Base-by-base conservation (phyloP, 37 sponge, comb jelly and placozoan genomes). In the Diacarnus erythraeanus region DNA sequence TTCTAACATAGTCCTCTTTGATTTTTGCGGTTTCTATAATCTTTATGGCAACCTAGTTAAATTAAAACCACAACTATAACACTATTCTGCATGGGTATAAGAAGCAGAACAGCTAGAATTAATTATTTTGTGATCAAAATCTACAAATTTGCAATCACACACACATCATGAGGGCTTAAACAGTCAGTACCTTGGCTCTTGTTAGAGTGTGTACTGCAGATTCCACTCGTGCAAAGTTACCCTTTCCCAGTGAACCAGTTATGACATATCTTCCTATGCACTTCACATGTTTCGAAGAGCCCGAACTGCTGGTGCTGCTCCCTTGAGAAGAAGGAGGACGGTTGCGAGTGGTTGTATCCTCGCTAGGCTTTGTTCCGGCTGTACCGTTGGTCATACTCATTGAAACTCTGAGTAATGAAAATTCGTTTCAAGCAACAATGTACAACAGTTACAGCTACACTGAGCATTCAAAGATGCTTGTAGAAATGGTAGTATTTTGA, bases 151-250 rank as follows among this genome's bases (percentile, higher is more conserved):
- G n/a, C n/a, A n/a, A n/a, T n/a, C n/a, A n/a, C n/a, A n/a, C n/a
- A n/a, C n/a, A n/a, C n/a, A n/a, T n/a, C n/a, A n/a, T n/a, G n/a
- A n/a, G n/a, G n/a, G 27, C 66, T 74, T n/a, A n/a, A n/a, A n/a
- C n/a, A n/a, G n/a, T n/a, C n/a, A n/a, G n/a, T 60, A 98, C 98
- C 90, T 95, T 98, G 26, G 92, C 77, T 54, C 87, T 78, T 33
- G 92, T 98, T 34, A 95, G 83, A 8, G 96, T 86, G 68, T 98
- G 98, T 39, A 85, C 75, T 0, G 98, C 98, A 22, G 88, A 77
- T 71, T 95, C 98, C 18, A 98, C 98, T 30, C 98, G 69, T 9
- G 98, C 98, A 66, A 98, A 98, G 83, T 98, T 98, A 47, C 98
- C 98, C 73, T 98, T 98, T 0, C 98, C 98, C 36, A 98, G 90